phyloP scores from a whole-genome alignment of 2,113 vertebrate genomes.

The Chloropsis cyanopogon region DNA sequence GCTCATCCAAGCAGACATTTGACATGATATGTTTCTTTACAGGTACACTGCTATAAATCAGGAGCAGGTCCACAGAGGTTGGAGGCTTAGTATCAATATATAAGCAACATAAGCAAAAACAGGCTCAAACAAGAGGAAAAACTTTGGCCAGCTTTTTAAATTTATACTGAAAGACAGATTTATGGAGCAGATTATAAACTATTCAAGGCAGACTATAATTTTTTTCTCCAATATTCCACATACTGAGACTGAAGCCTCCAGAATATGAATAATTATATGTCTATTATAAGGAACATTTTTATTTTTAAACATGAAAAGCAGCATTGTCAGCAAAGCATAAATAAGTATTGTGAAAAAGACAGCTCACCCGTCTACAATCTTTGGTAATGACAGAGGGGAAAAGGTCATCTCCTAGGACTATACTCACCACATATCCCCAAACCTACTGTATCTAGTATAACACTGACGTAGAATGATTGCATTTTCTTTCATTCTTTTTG shows the following conservation, averaged over 20 bases:
- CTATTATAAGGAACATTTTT: constrained; percentile 12
- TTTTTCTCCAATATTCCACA: neutral
- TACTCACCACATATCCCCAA: neutral
- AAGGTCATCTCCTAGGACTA: neutral
- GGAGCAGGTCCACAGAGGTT: neutral
- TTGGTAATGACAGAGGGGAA: neutral
- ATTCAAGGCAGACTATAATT: neutral
- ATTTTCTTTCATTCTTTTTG: neutral
- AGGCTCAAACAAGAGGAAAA: constrained; percentile 3
- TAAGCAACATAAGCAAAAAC: neutral
- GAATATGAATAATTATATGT: constrained; percentile 20
- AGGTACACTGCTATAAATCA: constrained; percentile 4
- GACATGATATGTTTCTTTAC: neutral
- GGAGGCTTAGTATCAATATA: neutral
- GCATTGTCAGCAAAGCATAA: constrained; percentile 1
- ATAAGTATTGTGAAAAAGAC: neutral
- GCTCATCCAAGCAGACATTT: neutral
- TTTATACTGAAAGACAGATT: constrained; percentile 10
- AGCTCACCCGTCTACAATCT: neutral
- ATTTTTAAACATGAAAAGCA: constrained; percentile 17
- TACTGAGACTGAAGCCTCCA: neutral
- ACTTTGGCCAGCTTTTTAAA: neutral
- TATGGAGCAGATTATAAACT: neutral
- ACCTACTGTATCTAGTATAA: neutral
- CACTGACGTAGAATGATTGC: neutral